A percentile compares a stretch with the other conserved stretches of the same genome.
These are phyloP conservation scores for Zeuzera pyrina DNA, from an alignment of 2,888 invertebrate genomes.

Conservation along the genomic window DNA sequence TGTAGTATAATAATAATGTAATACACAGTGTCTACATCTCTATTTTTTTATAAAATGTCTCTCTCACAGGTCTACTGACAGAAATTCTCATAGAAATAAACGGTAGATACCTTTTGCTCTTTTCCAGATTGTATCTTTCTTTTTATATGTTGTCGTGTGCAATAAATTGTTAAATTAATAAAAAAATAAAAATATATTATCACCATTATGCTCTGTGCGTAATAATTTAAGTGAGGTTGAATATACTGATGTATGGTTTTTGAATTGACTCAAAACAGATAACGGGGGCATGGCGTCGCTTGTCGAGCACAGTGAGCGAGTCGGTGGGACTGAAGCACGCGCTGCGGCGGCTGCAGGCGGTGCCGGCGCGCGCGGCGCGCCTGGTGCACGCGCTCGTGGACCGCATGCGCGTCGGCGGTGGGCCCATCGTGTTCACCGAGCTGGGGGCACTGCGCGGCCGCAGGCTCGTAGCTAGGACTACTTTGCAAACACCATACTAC, in stretches of 20 bases:
- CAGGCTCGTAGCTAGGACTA: slow-evolving; percentile 51
- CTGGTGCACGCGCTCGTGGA: slow-evolving; percentile 64
- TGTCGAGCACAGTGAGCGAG: slow-evolving; percentile 63
- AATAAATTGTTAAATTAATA: too few relatives aligned
- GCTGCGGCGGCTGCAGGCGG: slow-evolving; percentile 55
- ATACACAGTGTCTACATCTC: too few relatives aligned
- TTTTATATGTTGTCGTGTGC: too few relatives aligned
- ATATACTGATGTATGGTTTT: neutral
- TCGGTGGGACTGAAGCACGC: slow-evolving; percentile 64
- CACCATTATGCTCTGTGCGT: too few relatives aligned
- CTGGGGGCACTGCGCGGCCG: slow-evolving; percentile 56
- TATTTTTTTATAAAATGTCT: too few relatives aligned
- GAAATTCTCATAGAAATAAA: too few relatives aligned
- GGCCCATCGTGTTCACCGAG: slow-evolving; percentile 50
- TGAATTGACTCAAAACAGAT: slow-evolving; percentile 27
- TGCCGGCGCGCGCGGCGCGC: slow-evolving; percentile 61
- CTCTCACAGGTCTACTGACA: too few relatives aligned
- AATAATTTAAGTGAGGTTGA: too few relatives aligned
- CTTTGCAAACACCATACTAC: slow-evolving; percentile 52
- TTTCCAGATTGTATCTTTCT: too few relatives aligned
- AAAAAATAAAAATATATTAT: too few relatives aligned
- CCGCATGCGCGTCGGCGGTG: slow-evolving; percentile 67
- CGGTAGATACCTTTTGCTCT: too few relatives aligned
- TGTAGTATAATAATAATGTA: too few relatives aligned
- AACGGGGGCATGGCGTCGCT: slow-evolving; percentile 62